A percentile compares a stretch with the other conserved stretches of the same genome.
phyloP scores from a whole-genome alignment of 2,797 vertebrate species.

The Melopsittacus undulatus region DNA sequence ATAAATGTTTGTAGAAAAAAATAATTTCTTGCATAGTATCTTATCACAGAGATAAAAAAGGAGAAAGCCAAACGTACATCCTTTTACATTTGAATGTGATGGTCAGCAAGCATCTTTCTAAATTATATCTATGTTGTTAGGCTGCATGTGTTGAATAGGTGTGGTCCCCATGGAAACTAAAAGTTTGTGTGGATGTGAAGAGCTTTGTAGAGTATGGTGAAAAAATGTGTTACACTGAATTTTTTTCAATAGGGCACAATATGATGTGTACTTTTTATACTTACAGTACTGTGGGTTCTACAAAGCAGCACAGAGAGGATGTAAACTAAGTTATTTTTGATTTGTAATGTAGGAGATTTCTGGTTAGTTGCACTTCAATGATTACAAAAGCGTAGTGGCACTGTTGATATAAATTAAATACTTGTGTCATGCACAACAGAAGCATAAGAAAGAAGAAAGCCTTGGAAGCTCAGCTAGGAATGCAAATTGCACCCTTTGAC shows the following conservation, averaged over 20 bases:
- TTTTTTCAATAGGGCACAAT: not conserved
- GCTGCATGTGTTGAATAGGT: not conserved
- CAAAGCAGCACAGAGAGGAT: not conserved
- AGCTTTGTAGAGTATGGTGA: not conserved
- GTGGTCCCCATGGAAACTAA: not conserved
- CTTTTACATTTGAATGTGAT: not conserved
- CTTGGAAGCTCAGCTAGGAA: not conserved
- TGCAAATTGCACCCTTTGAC: not conserved
- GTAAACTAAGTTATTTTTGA: not conserved
- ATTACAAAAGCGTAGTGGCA: rapidly evolving
- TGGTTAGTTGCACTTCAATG: not conserved
- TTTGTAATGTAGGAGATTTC: not conserved
- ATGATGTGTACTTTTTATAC: not conserved
- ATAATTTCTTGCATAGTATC: not conserved
- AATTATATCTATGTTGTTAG: not conserved
- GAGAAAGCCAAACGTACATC: not conserved
- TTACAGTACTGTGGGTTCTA: not conserved
- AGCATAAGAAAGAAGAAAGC: not conserved
- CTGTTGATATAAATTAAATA: not conserved
- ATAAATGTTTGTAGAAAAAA: not conserved
- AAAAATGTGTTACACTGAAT: not conserved
- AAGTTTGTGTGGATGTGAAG: not conserved
- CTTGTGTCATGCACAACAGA: not conserved
- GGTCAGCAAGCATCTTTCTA: not conserved
- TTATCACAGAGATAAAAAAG: not conserved